Conservation (phyloP, 2,888 invertebrate genomes). For the Xylota segnis region DNA sequence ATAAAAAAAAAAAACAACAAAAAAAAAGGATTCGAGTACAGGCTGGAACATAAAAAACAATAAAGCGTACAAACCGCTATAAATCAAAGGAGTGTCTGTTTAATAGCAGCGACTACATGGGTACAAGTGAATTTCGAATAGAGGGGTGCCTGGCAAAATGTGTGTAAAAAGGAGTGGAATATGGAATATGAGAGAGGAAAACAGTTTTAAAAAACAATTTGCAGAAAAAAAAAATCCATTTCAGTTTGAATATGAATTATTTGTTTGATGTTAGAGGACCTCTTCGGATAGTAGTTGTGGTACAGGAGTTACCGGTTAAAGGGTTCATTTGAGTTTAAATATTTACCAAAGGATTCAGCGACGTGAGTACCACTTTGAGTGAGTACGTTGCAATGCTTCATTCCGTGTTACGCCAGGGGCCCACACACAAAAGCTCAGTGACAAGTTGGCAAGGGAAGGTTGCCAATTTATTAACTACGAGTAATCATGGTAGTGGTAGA, state of each 20-base stretch:
- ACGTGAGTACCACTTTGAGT: too few relatives aligned
- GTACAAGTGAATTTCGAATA: not conserved
- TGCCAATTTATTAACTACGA: too few relatives aligned
- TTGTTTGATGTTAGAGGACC: not conserved
- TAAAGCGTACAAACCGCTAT: slow-evolving; percentile 45
- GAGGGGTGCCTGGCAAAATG: too few relatives aligned
- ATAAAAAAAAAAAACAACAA: slow-evolving; percentile 63
- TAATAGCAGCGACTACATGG: slow-evolving; percentile 16
- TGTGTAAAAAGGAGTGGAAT: not conserved
- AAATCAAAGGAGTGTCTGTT: slow-evolving; percentile 60
- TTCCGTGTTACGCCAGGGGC: too few relatives aligned
- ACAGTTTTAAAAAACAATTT: not conserved
- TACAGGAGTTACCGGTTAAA: too few relatives aligned
- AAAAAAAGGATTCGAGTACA: slow-evolving; percentile 32
- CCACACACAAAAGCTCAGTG: too few relatives aligned
- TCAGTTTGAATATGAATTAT: not conserved
- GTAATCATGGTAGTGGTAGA: too few relatives aligned
- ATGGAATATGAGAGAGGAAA: not conserved
- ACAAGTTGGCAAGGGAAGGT: too few relatives aligned
- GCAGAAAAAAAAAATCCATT: too few relatives aligned
- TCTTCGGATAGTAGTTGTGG: not conserved
- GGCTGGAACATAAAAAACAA: slow-evolving; percentile 51
- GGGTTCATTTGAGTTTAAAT: too few relatives aligned
- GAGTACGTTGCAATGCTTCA: too few relatives aligned
- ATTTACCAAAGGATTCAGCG: too few relatives aligned